Evolutionary conservation across 2,113 vertebrate genomes (phyloP).

Genomic region (Erinaceus europaeus): DNA sequence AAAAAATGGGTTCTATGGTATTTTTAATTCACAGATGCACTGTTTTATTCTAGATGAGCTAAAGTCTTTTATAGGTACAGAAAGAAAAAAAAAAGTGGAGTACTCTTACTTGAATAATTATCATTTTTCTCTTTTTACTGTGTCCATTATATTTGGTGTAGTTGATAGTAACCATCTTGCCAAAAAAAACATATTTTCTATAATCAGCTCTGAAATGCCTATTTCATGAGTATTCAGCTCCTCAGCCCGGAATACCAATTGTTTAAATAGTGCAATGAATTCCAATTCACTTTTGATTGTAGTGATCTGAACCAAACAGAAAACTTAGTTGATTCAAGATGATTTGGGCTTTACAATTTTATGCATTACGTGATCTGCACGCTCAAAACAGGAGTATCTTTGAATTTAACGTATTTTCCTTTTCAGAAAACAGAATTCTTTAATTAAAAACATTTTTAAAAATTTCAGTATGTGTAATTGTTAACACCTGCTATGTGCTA

Average conservation of each 20-base stretch:
- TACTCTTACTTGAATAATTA: not conserved
- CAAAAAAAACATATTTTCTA: slow-evolving; percentile 53
- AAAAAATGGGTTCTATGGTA: not conserved
- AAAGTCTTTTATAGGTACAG: not conserved
- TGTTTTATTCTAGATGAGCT: not conserved
- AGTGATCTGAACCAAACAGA: slow-evolving; percentile 68
- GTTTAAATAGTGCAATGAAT: slow-evolving; percentile 58
- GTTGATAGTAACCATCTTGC: slow-evolving; percentile 30
- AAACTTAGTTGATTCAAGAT: slow-evolving; percentile 75
- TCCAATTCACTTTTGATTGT: slow-evolving; percentile 69
- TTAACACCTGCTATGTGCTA: slow-evolving; percentile 86
- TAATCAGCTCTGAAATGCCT: slow-evolving; percentile 34
- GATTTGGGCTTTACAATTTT: slow-evolving; percentile 73
- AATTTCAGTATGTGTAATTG: slow-evolving; percentile 85
- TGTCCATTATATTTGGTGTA: slow-evolving; percentile 24
- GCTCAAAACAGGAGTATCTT: slow-evolving; percentile 76
- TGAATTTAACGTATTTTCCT: slow-evolving; percentile 77
- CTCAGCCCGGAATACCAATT: slow-evolving; percentile 64
- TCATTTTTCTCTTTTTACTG: slow-evolving; percentile 4
- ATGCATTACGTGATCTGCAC: slow-evolving; percentile 66
- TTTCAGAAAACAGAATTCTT: slow-evolving; percentile 84
- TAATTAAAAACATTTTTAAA: slow-evolving; percentile 85
- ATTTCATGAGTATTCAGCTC: slow-evolving; percentile 63
- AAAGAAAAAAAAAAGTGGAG: not conserved
- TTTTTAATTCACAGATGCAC: not conserved